Evolutionary conservation across 2,113 vertebrate species (phyloP).

Genomic region (Rallus limicola): DNA sequence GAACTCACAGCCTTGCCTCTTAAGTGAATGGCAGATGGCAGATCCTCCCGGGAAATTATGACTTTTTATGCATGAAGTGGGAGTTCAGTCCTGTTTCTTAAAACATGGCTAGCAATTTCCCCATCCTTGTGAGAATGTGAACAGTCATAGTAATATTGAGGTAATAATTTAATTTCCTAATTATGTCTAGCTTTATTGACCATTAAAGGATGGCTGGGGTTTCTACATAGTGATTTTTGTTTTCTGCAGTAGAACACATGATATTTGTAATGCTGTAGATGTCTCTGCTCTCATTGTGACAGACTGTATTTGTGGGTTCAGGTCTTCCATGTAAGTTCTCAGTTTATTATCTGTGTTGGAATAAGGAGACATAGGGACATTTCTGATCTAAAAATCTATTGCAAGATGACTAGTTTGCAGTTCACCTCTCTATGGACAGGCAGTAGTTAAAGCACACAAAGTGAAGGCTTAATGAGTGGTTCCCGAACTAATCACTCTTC

Average conservation of each 20-base stretch:
- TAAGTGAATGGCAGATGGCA: neutral
- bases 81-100: neutral
- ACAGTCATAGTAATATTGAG: neutral
- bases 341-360: neutral
- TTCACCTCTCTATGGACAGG: neutral
- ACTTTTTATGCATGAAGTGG: neutral
- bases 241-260: neutral
- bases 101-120: neutral
- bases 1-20: neutral
- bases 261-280: neutral
- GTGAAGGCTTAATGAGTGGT: neutral
- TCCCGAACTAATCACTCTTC: neutral
- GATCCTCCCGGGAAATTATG: neutral
- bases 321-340: neutral
- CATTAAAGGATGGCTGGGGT: neutral
- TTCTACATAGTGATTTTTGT: neutral
- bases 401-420: neutral
- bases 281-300: neutral
- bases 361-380: neutral
- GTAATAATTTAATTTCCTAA: neutral
- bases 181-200: neutral
- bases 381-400: neutral
- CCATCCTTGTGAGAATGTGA: neutral
- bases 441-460: neutral
- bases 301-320: neutral